Evolutionary conservation across 2,888 invertebrate species (phyloP).

Genomic region (Hydraecia micacea): DNA sequence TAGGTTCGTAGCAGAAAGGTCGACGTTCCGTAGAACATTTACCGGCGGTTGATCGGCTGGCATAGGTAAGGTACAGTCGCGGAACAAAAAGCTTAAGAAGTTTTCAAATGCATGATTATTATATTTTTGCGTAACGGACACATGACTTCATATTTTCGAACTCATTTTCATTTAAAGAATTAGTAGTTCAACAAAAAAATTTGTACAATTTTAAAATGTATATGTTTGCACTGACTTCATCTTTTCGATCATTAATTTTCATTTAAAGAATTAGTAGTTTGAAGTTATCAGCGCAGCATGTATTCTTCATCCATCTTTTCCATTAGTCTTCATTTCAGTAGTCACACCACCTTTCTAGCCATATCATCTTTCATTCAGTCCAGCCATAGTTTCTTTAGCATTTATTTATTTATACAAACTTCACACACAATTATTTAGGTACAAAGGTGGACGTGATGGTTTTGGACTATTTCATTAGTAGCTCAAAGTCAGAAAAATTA

Average conservation of each 20-base stretch:
- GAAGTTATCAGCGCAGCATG: too few species aligned
- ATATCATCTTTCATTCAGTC: too few species aligned
- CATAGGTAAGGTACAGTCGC: slow-evolving; percentile 8
- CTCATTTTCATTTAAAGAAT: too few species aligned
- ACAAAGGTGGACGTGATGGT: background rate
- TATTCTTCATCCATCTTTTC: background rate
- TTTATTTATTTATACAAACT: background rate
- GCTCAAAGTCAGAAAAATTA: background rate
- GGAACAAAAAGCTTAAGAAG: background rate
- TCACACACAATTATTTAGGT: background rate
- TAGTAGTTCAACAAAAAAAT: background rate
- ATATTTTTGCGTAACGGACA: background rate
- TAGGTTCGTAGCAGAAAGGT: slow-evolving; percentile 27
- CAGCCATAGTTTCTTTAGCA: background rate
- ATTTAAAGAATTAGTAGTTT: background rate
- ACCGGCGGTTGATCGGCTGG: slow-evolving; percentile 11
- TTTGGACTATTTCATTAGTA: background rate
- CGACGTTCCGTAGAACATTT: slow-evolving; percentile 34
- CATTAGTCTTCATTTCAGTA: background rate
- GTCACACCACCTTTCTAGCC: background rate
- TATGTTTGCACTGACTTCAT: too few species aligned
- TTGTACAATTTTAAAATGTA: background rate
- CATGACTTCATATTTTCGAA: too few species aligned
- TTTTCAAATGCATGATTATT: background rate
- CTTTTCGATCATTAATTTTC: background rate